Evolutionary conservation across 2,797 vertebrate species (phyloP), one percentile per base, ranked within the genome.

Genomic region (Enoplosus armatus): DNA sequence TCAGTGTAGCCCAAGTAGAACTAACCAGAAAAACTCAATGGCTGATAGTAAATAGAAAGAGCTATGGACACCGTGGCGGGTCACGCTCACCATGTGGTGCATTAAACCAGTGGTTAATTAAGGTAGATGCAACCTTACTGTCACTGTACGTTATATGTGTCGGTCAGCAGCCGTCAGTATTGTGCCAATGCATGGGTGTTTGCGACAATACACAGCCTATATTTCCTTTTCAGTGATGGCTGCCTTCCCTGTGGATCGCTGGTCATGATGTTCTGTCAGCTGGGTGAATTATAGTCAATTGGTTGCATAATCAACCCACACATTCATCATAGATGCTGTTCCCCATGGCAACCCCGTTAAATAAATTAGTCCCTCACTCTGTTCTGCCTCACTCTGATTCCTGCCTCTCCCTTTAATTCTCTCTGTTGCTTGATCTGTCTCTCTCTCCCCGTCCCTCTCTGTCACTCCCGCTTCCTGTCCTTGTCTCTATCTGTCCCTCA

Each of bases 281-380:
- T 87, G 82, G 87, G 85, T 94, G 93, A 95, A 94, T 94, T 94
- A 93, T 91, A 93, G 91, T 92, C 91, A 92, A 90, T 90, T 87
- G 87, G 91, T 94, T 94, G 87, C 92, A 90, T 95, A 94, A 95
- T 95, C 93, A 94, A 90, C 87, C 92, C 91, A 90, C 92, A 92
- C 90, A 93, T 94, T 94, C 93, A 94, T 94, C 93, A 94, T 89
- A 78, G 80, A 90, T 87, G 84, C 77, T 53, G 86, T 92, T 94
- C 89, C 90, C 94, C 83, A 89, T 95, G 91, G 94, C 93, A 94
- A 95, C 91, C 82, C 88, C 51, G 80, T 92, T 93, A 93, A 93
- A 95, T 95, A 92, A 95, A 94, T 94, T 77, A 93, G 86, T 88
- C 89, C 70, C 76, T 85, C 78, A 83, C 79, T 87, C 31, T 14